Evolutionary conservation across 2,113 vertebrate genomes (phyloP).

Genomic region (Upupa epops): DNA sequence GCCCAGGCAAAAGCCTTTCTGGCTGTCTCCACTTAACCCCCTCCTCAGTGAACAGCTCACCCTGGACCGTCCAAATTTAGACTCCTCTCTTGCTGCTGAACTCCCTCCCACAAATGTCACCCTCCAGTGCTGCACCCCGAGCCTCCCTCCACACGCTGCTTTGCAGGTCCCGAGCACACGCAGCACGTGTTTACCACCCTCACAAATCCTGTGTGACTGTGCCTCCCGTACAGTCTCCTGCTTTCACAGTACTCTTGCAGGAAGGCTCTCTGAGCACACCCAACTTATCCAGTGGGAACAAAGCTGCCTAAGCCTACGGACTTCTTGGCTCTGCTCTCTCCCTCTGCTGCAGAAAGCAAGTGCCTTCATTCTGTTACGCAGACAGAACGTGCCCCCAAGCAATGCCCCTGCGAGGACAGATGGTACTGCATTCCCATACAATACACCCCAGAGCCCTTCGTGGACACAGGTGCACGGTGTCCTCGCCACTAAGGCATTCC

Average conservation of each 20-base stretch:
- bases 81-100: neutral
- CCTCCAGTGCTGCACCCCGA: neutral
- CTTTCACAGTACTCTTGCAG: neutral
- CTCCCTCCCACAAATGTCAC: neutral
- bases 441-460: neutral
- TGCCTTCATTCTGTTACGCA: neutral
- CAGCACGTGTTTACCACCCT: accelerated
- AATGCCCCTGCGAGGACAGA: neutral
- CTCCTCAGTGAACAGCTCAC: neutral
- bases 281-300: neutral
- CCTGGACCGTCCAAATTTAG: neutral
- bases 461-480: neutral
- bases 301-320: neutral
- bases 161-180: neutral
- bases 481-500: neutral
- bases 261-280: neutral
- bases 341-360: neutral
- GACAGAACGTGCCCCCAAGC: neutral
- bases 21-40: neutral
- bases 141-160: neutral
- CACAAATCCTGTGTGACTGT: neutral
- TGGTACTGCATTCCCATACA: neutral
- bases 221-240: neutral
- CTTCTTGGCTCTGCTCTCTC: neutral
- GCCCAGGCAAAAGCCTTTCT: neutral